Conservation (phyloP, 2,113 vertebrate genomes). For the Elanus axillaris region DNA sequence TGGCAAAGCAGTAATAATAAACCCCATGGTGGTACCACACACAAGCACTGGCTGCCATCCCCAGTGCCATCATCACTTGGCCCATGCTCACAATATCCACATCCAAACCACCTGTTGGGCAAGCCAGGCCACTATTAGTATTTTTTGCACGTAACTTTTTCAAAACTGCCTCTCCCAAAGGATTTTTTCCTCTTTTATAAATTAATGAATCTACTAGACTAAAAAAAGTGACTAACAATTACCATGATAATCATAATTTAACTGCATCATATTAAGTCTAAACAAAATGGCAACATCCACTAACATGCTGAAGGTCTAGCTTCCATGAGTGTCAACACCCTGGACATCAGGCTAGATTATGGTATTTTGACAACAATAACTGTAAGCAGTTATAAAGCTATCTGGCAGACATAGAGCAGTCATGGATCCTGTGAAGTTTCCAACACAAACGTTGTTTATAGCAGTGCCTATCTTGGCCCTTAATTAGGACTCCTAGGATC, state of each 20-base stretch:
- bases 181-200: background rate
- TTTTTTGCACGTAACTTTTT: background rate
- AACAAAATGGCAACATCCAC: background rate
- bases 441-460: background rate
- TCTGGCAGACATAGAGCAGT: background rate
- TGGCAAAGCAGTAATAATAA: background rate
- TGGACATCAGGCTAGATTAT: background rate
- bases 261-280: background rate
- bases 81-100: rapidly evolving
- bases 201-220: background rate
- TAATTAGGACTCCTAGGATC: background rate
- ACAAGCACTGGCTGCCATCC: rapidly evolving
- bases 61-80: background rate
- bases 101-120: rapidly evolving
- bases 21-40: background rate
- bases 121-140: background rate
- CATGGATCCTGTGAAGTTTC: background rate
- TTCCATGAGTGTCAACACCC: rapidly evolving
- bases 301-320: rapidly evolving
- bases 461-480: background rate
- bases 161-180: background rate
- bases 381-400: background rate
- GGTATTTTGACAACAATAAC: background rate
- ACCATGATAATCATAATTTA: background rate
- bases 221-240: background rate